Conservation (phyloP, 2,113 vertebrate species). For the Urocynchramus pylzowi region DNA sequence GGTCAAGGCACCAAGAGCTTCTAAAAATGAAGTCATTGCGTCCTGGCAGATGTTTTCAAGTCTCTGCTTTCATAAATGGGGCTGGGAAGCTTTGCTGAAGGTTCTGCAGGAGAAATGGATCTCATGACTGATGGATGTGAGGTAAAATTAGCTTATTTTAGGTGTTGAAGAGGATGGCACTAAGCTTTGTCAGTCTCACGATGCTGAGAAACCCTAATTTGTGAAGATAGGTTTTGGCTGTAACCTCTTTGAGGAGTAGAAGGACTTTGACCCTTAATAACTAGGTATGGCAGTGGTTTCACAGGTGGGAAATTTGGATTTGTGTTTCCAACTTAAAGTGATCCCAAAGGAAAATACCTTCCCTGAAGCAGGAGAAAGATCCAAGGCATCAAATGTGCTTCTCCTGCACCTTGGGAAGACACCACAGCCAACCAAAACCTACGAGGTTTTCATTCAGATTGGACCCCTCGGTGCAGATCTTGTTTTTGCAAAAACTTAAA, state of each 20-base stretch:
- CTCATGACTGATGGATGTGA: neutral
- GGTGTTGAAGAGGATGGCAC: neutral
- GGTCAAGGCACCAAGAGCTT: neutral
- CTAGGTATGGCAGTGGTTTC: neutral
- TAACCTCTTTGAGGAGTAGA: neutral
- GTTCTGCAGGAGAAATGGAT: neutral
- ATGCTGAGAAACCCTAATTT: neutral
- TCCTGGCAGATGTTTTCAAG: neutral
- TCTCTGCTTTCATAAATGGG: neutral
- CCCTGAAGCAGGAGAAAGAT: neutral
- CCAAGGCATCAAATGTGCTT: neutral
- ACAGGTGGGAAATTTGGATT: neutral
- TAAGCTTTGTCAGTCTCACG: neutral
- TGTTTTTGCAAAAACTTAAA: neutral
- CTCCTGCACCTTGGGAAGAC: neutral
- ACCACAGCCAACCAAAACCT: neutral
- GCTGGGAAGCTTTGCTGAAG: neutral
- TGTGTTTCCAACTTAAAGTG: neutral
- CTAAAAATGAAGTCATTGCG: neutral
- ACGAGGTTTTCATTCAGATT: neutral
- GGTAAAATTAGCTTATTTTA: neutral
- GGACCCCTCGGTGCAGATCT: accelerated
- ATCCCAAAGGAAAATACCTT: neutral
- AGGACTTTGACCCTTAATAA: neutral
- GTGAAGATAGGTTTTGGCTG: neutral